Base-by-base conservation (phyloP, 2,113 vertebrate genomes). In the Grammomys surdaster region DNA sequence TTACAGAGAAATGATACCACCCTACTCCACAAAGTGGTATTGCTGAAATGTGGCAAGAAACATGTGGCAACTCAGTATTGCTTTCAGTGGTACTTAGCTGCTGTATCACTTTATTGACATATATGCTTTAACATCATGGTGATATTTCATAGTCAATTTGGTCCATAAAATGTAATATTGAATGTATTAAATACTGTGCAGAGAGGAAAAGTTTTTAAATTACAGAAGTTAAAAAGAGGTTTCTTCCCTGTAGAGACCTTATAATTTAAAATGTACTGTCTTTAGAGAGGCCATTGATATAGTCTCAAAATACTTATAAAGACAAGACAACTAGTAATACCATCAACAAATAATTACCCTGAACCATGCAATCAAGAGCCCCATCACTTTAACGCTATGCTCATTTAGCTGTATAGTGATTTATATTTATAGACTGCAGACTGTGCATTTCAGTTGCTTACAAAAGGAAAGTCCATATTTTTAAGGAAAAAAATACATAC, bases 101-200 rank as follows among this genome's bases (percentile, higher is more conserved):
- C 51, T 90, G 4, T 13, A 77, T 94, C 31, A 89, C 33, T 75
- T 69, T 89, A 70, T 89, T 85, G 36, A 8, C 40, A 54, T n/a
- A 48, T 80, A n/a, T 88, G 11, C 19, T 93, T 88, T 91, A 88
- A 88, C 94, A 80, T 88, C 43, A 88, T 70, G 22, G 54, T 54
- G 69, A 85, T 80, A 93, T 89, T 94, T 93, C 73, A 46, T 67
- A 84, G 46, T n/a, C 22, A 89, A 14, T 69, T 89, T 94, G 31
- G 5, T 14, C 56, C 28, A 54, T 80, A 40, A 88, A 94, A 94
- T 80, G 13, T 28, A 89, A 67, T 84, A 40, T 13, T 81, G 19
- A 81, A 9, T 78, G 2, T 67, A 67, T 1, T 36, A 73, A 28
- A 54, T 75, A 36, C 28, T 93, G 33, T 46, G 11, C 7, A 58